Evolutionary conservation across 2,113 vertebrate species (phyloP).

Genomic region (Limanda limanda): DNA sequence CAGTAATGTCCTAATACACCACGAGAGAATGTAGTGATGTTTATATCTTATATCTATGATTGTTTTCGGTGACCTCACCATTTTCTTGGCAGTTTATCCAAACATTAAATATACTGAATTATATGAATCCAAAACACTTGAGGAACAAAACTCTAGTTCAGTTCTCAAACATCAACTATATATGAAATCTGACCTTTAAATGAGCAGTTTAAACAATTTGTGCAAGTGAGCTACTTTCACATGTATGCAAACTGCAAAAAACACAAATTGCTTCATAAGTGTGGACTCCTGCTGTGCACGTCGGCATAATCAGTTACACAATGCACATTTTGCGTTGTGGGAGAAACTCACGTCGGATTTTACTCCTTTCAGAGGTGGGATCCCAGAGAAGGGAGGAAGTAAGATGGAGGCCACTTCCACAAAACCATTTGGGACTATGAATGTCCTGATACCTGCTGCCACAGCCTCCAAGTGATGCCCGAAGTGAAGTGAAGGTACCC

Average conservation of each 20-base stretch:
- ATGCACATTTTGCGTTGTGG: slow-evolving; percentile 1
- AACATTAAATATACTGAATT: neutral
- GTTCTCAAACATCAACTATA: neutral
- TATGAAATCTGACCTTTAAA: neutral
- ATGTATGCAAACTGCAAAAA: too few relatives aligned
- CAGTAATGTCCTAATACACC: too few relatives aligned
- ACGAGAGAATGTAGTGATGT: neutral
- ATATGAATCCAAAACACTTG: neutral
- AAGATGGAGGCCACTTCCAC: slow-evolving; percentile 58
- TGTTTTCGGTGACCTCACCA: too few relatives aligned
- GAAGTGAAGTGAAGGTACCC: slow-evolving; percentile 53
- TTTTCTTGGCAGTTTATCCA: too few relatives aligned
- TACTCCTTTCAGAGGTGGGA: slow-evolving; percentile 44
- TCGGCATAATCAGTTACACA: neutral
- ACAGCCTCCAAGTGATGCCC: slow-evolving; percentile 50
- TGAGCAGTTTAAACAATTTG: neutral
- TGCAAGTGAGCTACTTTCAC: neutral
- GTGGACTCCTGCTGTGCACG: too few relatives aligned
- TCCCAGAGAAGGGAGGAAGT: slow-evolving; percentile 48
- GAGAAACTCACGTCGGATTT: too few relatives aligned
- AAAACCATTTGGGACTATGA: slow-evolving; percentile 61
- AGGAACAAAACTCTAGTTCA: neutral
- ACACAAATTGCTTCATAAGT: too few relatives aligned
- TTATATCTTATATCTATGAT: neutral
- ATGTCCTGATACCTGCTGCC: slow-evolving; percentile 68